Base-by-base conservation (phyloP, 2,888 invertebrate genomes). In the Celastrina argiolus region DNA sequence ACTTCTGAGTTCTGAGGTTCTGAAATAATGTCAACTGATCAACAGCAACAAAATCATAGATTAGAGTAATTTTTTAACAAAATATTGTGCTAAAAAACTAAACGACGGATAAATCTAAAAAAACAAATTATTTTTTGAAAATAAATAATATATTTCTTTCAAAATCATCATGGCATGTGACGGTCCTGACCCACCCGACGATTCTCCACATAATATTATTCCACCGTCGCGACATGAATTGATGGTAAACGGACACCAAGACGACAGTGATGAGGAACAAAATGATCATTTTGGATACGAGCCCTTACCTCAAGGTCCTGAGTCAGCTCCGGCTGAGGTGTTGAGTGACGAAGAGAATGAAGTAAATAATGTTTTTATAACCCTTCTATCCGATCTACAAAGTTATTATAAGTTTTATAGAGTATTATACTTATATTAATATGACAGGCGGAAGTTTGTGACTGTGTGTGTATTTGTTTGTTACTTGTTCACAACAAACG, bases 241-340 rank as follows among this genome's bases (percentile, higher is more conserved):
- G 14, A 75, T 84, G 65, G 79, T 84, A 71, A 84, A 84, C 56
- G 85, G 83, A 12, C 78, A 81, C 61, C 78, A 79, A 14, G 92
- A 90, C 14, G 92, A 92, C 56, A 91, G 91, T 67, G 92, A 93
- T 68, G 92, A 91, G 7, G 89, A 92, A 68, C 84, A 86, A 56
- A 84, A 86, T 69, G 88, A 87, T 58, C 85, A 92, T 73, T 91
- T 91, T 66, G 93, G 92, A 2, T 93, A 93, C 72, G 88, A 92
- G 74, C 92, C 92, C 1, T 74, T 93, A 56, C 89, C 93, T 0
- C 87, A 92, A 73, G 90, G 83, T 0, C 89, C 89, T 1, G 90
- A 88, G 58, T 77, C 81, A 51, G 75, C 74, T 2, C 74, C 76
- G 42, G 81, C 82, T 1, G 83, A 86, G 64, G 78, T 80, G 56